Evolutionary conservation across 53 echinoderm and acorn worm species (phyloP).

Genomic region (Luidia sarsii): DNA sequence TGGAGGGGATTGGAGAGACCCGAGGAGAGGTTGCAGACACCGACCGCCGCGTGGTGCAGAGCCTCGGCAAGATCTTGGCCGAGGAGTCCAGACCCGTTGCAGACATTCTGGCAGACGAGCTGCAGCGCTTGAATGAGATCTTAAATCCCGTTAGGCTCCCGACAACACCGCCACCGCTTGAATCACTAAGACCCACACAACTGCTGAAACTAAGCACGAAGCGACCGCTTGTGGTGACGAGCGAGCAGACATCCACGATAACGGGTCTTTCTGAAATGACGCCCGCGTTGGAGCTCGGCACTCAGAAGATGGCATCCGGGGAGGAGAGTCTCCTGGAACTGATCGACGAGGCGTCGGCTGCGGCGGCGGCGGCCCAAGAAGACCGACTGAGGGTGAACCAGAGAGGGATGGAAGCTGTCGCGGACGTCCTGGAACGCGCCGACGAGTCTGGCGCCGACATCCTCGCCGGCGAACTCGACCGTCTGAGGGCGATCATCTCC

Average conservation of each 20-base stretch:
- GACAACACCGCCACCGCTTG: background rate
- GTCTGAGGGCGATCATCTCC: background rate
- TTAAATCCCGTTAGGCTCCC: background rate
- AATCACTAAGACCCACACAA: background rate
- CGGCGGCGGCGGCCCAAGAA: background rate
- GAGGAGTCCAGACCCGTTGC: background rate
- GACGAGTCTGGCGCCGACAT: background rate
- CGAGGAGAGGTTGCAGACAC: background rate
- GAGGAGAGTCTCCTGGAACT: background rate
- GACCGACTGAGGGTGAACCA: background rate
- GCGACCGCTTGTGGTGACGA: background rate
- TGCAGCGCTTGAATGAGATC: background rate
- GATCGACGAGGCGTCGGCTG: constrained; percentile 1
- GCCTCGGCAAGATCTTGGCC: background rate
- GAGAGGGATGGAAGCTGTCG: background rate
- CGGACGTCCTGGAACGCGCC: constrained; percentile 12
- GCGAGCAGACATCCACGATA: background rate
- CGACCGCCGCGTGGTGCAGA: background rate
- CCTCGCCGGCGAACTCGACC: background rate
- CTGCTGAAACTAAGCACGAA: background rate
- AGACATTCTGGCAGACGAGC: constrained; percentile 6
- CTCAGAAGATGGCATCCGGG: too few species aligned
- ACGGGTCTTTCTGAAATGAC: too few species aligned
- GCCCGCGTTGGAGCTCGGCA: too few species aligned
- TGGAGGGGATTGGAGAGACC: background rate